Conservation (phyloP, 2,113 vertebrate genomes). For the Herpetotheres cachinnans region DNA sequence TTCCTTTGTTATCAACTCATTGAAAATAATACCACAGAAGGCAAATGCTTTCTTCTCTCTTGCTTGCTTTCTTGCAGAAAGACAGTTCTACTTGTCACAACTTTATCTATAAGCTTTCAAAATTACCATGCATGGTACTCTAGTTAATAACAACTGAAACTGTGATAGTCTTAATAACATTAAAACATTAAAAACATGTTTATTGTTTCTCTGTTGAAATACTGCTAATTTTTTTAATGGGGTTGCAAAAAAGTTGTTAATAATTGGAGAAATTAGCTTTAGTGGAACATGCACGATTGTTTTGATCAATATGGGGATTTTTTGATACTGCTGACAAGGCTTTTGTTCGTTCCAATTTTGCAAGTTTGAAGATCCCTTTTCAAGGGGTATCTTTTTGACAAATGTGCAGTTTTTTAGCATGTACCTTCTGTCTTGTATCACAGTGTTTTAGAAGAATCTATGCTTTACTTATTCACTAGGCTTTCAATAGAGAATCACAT, state of each 20-base stretch:
- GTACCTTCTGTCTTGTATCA: constrained; percentile 73
- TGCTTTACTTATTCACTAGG: constrained; percentile 80
- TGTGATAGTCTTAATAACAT: background rate
- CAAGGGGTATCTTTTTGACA: constrained; percentile 35
- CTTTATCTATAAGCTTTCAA: background rate
- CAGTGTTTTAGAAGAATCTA: constrained; percentile 75
- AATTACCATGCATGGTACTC: background rate
- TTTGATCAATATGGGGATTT: background rate
- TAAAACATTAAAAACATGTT: background rate
- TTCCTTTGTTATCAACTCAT: constrained; percentile 18
- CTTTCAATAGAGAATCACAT: constrained; percentile 87
- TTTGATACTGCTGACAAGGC: constrained; percentile 2
- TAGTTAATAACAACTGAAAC: background rate
- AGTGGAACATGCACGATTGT: background rate
- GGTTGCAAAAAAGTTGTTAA: background rate
- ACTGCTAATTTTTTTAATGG: background rate
- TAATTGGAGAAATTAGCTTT: constrained; percentile 12
- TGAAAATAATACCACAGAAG: background rate
- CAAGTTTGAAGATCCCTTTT: constrained; percentile 53
- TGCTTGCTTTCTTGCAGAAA: background rate
- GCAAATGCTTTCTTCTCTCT: background rate
- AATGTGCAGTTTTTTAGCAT: constrained; percentile 68
- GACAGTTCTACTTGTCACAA: background rate
- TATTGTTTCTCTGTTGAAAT: constrained; percentile 9
- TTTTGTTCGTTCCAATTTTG: constrained; percentile 41